Evolutionary conservation across 2,113 vertebrate genomes (phyloP).

Genomic region (Columba janthina): DNA sequence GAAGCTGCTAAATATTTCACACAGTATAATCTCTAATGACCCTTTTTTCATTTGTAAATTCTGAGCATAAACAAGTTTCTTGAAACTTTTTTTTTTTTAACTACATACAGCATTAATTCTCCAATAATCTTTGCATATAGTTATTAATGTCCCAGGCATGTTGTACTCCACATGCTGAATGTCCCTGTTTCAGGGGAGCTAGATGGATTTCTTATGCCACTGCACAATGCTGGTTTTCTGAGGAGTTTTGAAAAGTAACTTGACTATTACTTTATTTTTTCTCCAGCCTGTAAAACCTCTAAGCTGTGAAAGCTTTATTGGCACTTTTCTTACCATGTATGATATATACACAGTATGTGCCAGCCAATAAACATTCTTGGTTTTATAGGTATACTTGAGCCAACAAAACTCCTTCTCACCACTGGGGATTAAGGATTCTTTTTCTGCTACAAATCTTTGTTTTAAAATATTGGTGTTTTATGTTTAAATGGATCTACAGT

Average conservation of each 20-base stretch:
- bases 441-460: not conserved
- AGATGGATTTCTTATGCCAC: not conserved
- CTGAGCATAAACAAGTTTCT: not conserved
- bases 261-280: not conserved
- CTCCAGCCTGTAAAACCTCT: not conserved
- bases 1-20: not conserved
- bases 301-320: slow-evolving; percentile 26
- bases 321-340: not conserved
- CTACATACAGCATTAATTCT: not conserved
- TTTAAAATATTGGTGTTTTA: not conserved
- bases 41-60: not conserved
- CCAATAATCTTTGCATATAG: not conserved
- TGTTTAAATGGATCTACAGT: not conserved
- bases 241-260: slow-evolving; percentile 15
- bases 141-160: not conserved
- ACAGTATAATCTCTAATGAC: not conserved
- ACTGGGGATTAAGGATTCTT: not conserved
- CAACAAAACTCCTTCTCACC: slow-evolving; percentile 15
- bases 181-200: not conserved
- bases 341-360: not conserved
- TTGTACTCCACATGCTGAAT: not conserved
- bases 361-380: not conserved
- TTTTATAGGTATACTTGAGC: slow-evolving; percentile 10
- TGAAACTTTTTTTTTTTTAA: not conserved
- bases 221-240: not conserved